phyloP scores from a whole-genome alignment of 2,797 vertebrate species.

The Pelobates cultripes region DNA sequence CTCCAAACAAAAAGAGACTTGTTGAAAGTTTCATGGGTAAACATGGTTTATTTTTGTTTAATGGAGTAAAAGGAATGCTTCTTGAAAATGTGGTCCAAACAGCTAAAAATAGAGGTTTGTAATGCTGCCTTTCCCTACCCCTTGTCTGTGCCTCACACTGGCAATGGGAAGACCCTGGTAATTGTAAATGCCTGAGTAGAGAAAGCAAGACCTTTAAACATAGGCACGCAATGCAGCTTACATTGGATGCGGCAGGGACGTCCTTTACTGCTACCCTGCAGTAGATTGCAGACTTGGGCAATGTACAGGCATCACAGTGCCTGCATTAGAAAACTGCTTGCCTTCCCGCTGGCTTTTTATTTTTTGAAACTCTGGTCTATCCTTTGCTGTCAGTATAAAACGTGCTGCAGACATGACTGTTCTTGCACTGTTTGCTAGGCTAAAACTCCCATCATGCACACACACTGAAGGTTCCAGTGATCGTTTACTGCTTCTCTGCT shows the following conservation, averaged over 20 bases:
- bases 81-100: conserved; percentile 9
- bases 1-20: conserved; percentile 1
- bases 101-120: conserved; percentile 50
- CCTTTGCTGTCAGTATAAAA: background rate
- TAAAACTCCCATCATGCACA: too few species aligned
- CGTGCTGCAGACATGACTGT: too few species aligned
- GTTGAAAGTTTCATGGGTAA: conserved; percentile 12
- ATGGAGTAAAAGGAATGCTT: conserved; percentile 22
- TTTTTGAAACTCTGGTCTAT: background rate
- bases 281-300: conserved; percentile 7
- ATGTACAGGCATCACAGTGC: background rate
- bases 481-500: too few species aligned
- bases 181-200: conserved; percentile 51
- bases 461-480: too few species aligned
- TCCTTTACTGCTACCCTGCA: conserved; percentile 29
- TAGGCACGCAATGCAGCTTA: conserved; percentile 48
- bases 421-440: too few species aligned
- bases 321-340: background rate
- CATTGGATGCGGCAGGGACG: conserved; percentile 11
- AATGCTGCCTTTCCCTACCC: conserved; percentile 6
- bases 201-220: conserved; percentile 26
- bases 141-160: conserved; percentile 26
- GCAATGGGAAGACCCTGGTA: conserved; percentile 42
- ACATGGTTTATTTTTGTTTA: conserved; percentile 41
- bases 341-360: background rate